These are phyloP conservation scores for Philypnodon macrostomus DNA, from an alignment of 2,797 vertebrate genomes.

Conservation along the genomic window DNA sequence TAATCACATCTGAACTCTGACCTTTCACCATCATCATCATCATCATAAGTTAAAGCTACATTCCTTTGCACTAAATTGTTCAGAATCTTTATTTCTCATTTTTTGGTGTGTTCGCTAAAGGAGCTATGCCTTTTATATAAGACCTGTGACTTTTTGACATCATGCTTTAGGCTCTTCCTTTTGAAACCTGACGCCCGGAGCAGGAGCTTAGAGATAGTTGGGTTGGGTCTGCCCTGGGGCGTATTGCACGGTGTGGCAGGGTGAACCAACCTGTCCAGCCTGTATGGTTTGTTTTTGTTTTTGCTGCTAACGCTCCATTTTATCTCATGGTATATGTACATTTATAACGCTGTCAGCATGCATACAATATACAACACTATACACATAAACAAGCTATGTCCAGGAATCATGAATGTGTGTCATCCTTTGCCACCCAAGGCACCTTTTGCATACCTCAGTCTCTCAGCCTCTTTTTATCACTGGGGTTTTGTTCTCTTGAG, in stretches of 20 bases:
- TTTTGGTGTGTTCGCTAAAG: too few relatives aligned
- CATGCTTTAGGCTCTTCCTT: conserved; percentile 56
- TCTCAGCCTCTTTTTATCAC: conserved; percentile 32
- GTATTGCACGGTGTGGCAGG: conserved; percentile 24
- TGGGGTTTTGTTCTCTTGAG: conserved; percentile 54
- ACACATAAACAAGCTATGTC: conserved; percentile 33
- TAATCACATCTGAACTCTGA: conserved; percentile 24
- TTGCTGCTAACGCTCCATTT: conserved; percentile 21
- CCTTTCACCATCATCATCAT: conserved; percentile 28
- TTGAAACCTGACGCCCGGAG: conserved; percentile 67
- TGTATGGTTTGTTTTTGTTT: conserved; percentile 46
- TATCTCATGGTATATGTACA: not conserved
- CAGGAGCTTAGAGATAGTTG: conserved; percentile 55
- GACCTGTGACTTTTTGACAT: conserved; percentile 48
- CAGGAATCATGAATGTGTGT: conserved; percentile 59
- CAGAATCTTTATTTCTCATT: too few relatives aligned
- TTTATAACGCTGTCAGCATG: conserved; percentile 1
- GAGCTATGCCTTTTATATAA: conserved; percentile 19
- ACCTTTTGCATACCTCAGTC: conserved; percentile 34
- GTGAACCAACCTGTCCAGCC: conserved; percentile 64
- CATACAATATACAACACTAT: not conserved
- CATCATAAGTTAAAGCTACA: too few relatives aligned
- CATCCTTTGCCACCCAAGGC: conserved; percentile 56
- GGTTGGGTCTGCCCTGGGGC: conserved; percentile 41
- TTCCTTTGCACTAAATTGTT: conserved; percentile 20